Conservation (phyloP, 2,797 vertebrate species). For the Poeciliopsis infans region DNA sequence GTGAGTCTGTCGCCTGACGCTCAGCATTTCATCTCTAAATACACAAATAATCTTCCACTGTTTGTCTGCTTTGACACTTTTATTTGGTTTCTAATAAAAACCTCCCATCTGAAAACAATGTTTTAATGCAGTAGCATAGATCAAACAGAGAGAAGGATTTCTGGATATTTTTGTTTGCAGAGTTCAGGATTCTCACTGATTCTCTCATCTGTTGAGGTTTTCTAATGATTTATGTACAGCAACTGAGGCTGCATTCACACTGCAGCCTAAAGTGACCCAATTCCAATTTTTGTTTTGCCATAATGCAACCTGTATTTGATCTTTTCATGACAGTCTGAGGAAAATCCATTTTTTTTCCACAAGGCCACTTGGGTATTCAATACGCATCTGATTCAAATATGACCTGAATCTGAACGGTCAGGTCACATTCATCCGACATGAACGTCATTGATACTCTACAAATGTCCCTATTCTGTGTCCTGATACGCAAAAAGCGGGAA, state of each 20-base stretch:
- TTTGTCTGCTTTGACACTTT: not conserved
- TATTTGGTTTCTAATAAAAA: not conserved
- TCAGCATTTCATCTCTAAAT: not conserved
- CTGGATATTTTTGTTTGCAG: not conserved
- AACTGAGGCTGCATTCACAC: not conserved
- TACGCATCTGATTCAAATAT: too few relatives aligned
- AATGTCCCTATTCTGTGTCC: too few relatives aligned
- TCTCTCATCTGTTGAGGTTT: not conserved
- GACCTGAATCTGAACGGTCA: too few relatives aligned
- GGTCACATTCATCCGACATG: too few relatives aligned
- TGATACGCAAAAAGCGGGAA: too few relatives aligned
- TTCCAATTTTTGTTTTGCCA: too few relatives aligned
- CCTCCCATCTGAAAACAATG: not conserved
- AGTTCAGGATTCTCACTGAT: not conserved
- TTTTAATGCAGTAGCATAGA: not conserved
- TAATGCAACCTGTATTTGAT: too few relatives aligned
- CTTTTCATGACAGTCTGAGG: too few relatives aligned
- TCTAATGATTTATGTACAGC: not conserved
- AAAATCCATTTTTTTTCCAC: too few relatives aligned
- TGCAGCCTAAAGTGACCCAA: too few relatives aligned
- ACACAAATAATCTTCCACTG: not conserved
- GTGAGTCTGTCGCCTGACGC: conserved; percentile 79
- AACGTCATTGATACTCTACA: too few relatives aligned
- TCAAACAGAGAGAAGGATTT: not conserved
- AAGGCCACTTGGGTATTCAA: too few relatives aligned